Percentiles rank a stretch among this genome's conserved stretches.
Conservation (phyloP, 2,888 invertebrate genomes). For the Stenichneumon culpator region DNA sequence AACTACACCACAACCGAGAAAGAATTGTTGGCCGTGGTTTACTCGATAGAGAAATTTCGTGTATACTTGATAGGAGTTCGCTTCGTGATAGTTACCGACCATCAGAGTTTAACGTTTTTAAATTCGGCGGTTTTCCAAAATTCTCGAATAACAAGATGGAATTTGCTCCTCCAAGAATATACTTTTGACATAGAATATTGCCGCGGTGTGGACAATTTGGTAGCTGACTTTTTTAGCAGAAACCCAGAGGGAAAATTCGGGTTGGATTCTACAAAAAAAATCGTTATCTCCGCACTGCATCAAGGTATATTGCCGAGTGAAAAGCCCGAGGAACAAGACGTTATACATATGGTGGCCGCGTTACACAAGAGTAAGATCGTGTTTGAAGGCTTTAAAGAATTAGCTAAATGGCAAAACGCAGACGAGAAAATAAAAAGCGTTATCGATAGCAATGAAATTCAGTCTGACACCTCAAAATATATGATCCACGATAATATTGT, state of each 20-base stretch:
- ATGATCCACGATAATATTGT: not conserved
- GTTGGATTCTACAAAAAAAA: not conserved
- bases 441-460: not conserved
- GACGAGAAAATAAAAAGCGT: not conserved
- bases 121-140: slow-evolving; percentile 70
- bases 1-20: slow-evolving; percentile 73
- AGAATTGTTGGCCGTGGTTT: slow-evolving; percentile 73
- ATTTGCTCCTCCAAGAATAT: slow-evolving; percentile 72
- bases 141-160: slow-evolving; percentile 73
- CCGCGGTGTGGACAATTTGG: too few species aligned
- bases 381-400: not conserved
- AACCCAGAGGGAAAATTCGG: slow-evolving; percentile 63
- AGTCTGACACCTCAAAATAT: not conserved
- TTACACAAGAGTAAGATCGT: not conserved
- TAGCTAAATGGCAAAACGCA: not conserved
- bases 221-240: slow-evolving; percentile 62
- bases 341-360: too few species aligned
- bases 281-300: not conserved
- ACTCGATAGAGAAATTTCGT: slow-evolving; percentile 72
- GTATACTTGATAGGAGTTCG: slow-evolving; percentile 69
- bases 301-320: not conserved
- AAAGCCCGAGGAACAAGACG: not conserved
- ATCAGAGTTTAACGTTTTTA: slow-evolving; percentile 74
- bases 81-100: slow-evolving; percentile 74
- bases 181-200: slow-evolving; percentile 68